These are phyloP conservation scores for Poeciliopsis retropinna DNA, from an alignment of 2,113 vertebrate species.

Conservation along the genomic window DNA sequence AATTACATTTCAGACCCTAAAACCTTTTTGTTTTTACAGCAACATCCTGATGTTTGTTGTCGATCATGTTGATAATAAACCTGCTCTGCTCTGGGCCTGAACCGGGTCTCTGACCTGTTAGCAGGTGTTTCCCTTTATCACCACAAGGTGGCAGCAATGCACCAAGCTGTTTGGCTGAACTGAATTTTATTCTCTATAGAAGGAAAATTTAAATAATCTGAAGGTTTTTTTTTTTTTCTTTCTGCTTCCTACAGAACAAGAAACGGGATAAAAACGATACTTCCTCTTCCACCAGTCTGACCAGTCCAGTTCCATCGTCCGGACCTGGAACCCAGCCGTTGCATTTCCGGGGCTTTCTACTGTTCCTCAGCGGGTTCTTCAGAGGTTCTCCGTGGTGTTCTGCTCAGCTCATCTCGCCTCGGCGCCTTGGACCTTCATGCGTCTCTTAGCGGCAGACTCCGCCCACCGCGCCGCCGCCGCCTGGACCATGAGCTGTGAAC, in stretches of 20 bases:
- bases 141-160: background rate
- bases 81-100: no score
- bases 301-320: background rate
- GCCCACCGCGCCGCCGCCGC: conserved; percentile 58
- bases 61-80: background rate
- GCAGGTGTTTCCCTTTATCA: background rate
- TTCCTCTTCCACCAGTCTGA: background rate
- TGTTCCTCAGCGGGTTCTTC: conserved; percentile 21
- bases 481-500: conserved; percentile 79
- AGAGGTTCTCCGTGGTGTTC: conserved; percentile 47
- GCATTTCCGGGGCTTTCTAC: conserved; percentile 22
- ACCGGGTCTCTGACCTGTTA: no score
- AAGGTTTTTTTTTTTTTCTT: background rate
- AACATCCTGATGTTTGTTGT: background rate
- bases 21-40: background rate
- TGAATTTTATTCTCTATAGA: background rate
- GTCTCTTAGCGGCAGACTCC: conserved; percentile 77
- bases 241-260: conserved; percentile 23
- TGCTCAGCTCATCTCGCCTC: conserved; percentile 39
- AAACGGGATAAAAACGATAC: conserved; percentile 1
- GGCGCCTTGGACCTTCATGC: conserved; percentile 77
- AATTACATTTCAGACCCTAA: no score
- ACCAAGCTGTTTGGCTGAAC: background rate
- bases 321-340: background rate
- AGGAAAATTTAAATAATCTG: background rate